Conservation (phyloP, 2,888 invertebrate species). For the Anagyrus pseudococci region DNA sequence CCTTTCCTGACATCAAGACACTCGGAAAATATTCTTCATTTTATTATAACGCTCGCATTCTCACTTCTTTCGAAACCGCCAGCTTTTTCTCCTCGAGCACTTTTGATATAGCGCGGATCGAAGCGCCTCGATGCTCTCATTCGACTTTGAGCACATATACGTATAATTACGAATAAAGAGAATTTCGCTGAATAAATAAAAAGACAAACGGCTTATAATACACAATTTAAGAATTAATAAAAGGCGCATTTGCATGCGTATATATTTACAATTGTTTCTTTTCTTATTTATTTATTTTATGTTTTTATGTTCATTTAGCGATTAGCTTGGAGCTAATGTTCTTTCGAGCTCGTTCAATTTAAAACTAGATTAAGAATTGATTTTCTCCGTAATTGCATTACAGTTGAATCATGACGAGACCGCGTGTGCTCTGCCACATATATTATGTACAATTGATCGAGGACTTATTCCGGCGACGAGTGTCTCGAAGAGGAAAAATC, state of each 20-base stretch:
- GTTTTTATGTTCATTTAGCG: too few species aligned
- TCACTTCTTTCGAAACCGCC: conserved; percentile 12
- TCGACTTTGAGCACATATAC: too few species aligned
- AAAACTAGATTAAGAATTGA: background rate
- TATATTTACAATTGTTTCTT: background rate
- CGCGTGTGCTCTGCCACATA: background rate
- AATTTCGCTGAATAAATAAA: background rate
- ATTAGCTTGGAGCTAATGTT: too few species aligned
- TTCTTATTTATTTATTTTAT: background rate
- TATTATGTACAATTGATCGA: conserved; percentile 2
- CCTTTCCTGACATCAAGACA: conserved; percentile 7
- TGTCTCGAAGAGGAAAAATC: conserved; percentile 10
- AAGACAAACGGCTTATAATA: background rate
- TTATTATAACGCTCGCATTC: conserved; percentile 1
- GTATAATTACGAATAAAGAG: background rate
- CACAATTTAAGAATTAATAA: background rate
- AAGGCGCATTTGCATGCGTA: too few species aligned
- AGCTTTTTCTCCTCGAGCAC: conserved; percentile 17
- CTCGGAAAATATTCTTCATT: conserved; percentile 1
- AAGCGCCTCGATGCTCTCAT: background rate
- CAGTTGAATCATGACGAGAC: background rate
- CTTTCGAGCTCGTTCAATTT: background rate
- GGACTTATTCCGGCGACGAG: background rate
- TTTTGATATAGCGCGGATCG: background rate
- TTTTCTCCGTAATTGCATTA: background rate